These are phyloP conservation scores for Hydropsyche betteni DNA, from an alignment of 2,888 invertebrate species.

Conservation along the genomic window DNA sequence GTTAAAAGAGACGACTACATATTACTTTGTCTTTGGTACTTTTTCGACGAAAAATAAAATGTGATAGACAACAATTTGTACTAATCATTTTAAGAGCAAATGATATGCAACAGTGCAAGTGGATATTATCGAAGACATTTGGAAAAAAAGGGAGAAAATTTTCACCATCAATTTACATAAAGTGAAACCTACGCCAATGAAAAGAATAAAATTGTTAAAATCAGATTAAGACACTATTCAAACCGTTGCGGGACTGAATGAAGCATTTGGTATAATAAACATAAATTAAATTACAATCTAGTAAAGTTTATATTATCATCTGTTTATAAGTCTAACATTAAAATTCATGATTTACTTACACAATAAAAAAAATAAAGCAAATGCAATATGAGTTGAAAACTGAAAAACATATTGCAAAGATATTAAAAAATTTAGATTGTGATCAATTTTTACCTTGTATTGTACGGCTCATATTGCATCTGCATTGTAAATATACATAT, in stretches of 20 bases:
- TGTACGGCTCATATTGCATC: neutral
- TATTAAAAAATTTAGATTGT: too few species aligned
- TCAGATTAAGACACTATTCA: neutral
- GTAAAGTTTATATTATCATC: conserved; percentile 51
- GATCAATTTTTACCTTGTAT: too few species aligned
- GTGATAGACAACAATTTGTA: too few species aligned
- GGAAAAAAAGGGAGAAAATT: too few species aligned
- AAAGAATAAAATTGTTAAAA: conserved; percentile 10
- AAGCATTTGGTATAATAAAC: conserved; percentile 46
- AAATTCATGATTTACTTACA: conserved; percentile 14
- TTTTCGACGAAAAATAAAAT: conserved; percentile 42
- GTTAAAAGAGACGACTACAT: conserved; percentile 5
- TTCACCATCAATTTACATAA: too few species aligned
- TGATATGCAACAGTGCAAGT: too few species aligned
- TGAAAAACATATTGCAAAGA: too few species aligned
- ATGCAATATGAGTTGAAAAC: too few species aligned
- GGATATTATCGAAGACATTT: too few species aligned
- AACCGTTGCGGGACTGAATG: conserved; percentile 32
- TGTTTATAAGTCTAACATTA: conserved; percentile 38
- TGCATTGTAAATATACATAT: neutral
- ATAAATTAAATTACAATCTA: conserved; percentile 48
- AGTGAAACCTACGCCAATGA: too few species aligned
- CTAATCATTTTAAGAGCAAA: too few species aligned
- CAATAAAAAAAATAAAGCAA: too few species aligned
- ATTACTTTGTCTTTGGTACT: conserved; percentile 46